Evolutionary conservation across 2,888 invertebrate species (phyloP).

Genomic region (Gnatocerus cornutus): DNA sequence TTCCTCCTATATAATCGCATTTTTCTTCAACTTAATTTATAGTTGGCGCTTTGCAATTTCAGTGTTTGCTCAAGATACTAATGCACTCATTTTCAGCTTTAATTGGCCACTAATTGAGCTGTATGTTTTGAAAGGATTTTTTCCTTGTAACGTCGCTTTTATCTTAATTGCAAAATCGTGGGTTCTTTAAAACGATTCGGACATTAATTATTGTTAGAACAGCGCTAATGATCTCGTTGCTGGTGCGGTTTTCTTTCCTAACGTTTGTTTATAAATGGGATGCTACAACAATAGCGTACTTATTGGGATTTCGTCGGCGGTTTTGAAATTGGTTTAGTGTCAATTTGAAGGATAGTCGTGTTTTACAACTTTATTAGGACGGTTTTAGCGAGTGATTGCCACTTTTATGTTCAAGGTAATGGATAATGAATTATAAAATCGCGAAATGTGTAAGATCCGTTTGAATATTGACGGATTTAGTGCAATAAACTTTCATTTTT

Average conservation of each 20-base stretch:
- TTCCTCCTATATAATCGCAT: constrained; percentile 42
- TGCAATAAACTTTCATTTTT: constrained; percentile 11
- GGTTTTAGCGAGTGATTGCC: constrained; percentile 11
- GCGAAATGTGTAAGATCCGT: constrained; percentile 8
- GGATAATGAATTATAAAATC: constrained; percentile 12
- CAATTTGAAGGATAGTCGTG: constrained; percentile 31
- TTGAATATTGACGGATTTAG: constrained; percentile 1
- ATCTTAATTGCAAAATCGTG: constrained; percentile 42
- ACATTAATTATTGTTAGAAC: constrained; percentile 31
- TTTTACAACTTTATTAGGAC: constrained; percentile 22
- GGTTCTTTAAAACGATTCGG: constrained; percentile 23
- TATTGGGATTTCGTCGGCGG: not conserved
- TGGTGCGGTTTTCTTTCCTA: constrained; percentile 22
- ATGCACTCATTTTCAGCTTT: constrained; percentile 48
- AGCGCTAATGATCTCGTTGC: constrained; percentile 28
- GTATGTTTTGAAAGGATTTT: constrained; percentile 44
- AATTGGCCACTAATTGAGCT: constrained; percentile 49
- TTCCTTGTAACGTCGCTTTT: constrained; percentile 25
- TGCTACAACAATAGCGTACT: not conserved
- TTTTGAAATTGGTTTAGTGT: constrained; percentile 16
- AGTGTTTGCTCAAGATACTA: constrained; percentile 46
- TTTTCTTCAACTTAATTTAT: constrained; percentile 50
- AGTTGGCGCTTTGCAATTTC: constrained; percentile 34
- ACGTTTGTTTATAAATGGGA: constrained; percentile 14
- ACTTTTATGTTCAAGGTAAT: constrained; percentile 10